Evolutionary conservation across 1,140 invertebrate genomes (phyloP).

Genomic region (Helicoverpa zea): DNA sequence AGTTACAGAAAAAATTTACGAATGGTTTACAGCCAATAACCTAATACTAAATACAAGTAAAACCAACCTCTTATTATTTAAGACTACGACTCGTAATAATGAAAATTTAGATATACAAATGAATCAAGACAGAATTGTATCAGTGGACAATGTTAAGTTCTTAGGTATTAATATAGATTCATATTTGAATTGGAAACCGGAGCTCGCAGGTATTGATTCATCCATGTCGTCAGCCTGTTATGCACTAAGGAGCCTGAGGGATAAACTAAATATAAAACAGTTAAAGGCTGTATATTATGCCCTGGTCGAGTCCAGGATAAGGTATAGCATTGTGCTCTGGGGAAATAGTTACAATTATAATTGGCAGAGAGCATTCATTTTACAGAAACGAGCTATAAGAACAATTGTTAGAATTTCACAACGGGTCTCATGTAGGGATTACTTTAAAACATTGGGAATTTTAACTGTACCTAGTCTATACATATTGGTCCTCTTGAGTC

Average conservation of each 20-base stretch:
- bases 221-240: constrained; percentile 43
- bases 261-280: constrained; percentile 15
- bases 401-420: neutral
- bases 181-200: constrained; percentile 39
- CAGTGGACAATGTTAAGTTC: neutral
- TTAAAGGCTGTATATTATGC: constrained; percentile 47
- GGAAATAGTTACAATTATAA: neutral
- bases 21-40: constrained; percentile 48
- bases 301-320: constrained; percentile 22
- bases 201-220: constrained; percentile 10
- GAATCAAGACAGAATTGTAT: neutral
- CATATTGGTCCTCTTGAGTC: too few species aligned
- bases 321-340: neutral
- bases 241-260: constrained; percentile 35
- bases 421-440: neutral
- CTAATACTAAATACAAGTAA: constrained; percentile 40
- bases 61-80: constrained; percentile 44
- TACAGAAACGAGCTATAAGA: neutral
- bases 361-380: neutral
- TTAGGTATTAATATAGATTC: neutral
- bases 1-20: neutral
- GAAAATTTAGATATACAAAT: constrained; percentile 10
- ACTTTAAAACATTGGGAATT: neutral
- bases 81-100: constrained; percentile 22
- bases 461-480: too few species aligned